Percentiles rank a stretch among this genome's conserved stretches.
phyloP scores from a whole-genome alignment of 2,113 vertebrate genomes.

The Leptodactylus fuscus region DNA sequence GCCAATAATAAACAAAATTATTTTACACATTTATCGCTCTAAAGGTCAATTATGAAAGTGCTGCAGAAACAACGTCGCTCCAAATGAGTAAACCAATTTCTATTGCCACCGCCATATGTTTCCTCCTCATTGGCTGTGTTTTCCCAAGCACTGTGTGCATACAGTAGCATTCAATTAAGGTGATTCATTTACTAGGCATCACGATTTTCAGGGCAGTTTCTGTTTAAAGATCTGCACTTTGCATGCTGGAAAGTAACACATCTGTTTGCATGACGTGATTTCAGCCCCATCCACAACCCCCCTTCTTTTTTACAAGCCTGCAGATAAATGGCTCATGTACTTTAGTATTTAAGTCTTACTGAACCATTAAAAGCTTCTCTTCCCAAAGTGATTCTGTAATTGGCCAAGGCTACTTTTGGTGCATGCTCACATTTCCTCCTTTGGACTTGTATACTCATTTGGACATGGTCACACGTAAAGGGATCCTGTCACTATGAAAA shows the following conservation, averaged over 20 bases:
- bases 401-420: too few species aligned
- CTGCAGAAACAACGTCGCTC: slow-evolving; percentile 75
- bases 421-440: too few species aligned
- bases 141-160: slow-evolving; percentile 88
- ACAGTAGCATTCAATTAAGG: slow-evolving; percentile 86
- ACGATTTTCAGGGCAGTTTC: slow-evolving; percentile 68
- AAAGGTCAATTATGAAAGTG: slow-evolving; percentile 96
- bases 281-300: not conserved
- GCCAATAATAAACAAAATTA: slow-evolving; percentile 93
- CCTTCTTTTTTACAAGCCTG: slow-evolving; percentile 67
- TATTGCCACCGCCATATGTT: slow-evolving; percentile 83
- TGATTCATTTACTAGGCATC: slow-evolving; percentile 86
- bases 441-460: not conserved
- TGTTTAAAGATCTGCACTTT: slow-evolving; percentile 79
- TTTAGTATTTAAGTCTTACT: slow-evolving; percentile 75
- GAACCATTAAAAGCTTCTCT: slow-evolving; percentile 69
- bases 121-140: slow-evolving; percentile 80
- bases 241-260: slow-evolving; percentile 73
- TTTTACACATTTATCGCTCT: slow-evolving; percentile 89
- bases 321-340: slow-evolving; percentile 86
- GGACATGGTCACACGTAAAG: too few species aligned
- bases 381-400: too few species aligned
- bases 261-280: slow-evolving; percentile 92
- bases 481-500: too few species aligned
- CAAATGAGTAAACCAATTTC: slow-evolving; percentile 83